phyloP scores from a whole-genome alignment of 2,113 vertebrate species.

The Oreochromis spilurus region DNA sequence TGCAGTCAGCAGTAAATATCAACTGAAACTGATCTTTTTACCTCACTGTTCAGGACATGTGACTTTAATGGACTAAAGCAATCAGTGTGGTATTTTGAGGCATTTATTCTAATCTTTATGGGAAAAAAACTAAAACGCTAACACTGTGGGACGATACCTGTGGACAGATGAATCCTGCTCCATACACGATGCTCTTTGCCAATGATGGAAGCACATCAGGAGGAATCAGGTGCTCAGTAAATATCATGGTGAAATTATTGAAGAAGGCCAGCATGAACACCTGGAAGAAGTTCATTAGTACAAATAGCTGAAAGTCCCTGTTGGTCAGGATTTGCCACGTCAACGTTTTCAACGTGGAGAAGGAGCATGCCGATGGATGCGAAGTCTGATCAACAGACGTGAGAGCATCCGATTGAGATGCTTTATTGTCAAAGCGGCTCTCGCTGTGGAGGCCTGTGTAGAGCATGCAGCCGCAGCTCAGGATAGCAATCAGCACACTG shows the following conservation, averaged over 20 bases:
- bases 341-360: conserved; percentile 66
- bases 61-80: background rate
- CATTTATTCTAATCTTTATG: background rate
- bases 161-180: conserved; percentile 86
- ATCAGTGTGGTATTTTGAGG: background rate
- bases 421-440: conserved; percentile 70
- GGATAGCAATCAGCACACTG: conserved; percentile 55
- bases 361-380: conserved; percentile 41
- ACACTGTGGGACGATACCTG: conserved; percentile 69
- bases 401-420: background rate
- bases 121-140: background rate
- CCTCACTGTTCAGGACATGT: background rate
- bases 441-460: conserved; percentile 76
- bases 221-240: conserved; percentile 84
- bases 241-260: conserved; percentile 91
- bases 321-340: conserved; percentile 81
- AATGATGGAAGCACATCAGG: conserved; percentile 74
- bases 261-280: conserved; percentile 85
- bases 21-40: background rate
- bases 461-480: conserved; percentile 79
- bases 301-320: conserved; percentile 81
- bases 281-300: conserved; percentile 88
- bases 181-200: conserved; percentile 83
- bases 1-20: background rate
- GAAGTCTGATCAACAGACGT: background rate